Conservation (phyloP, 2,113 vertebrate genomes). For the Bungarus multicinctus region DNA sequence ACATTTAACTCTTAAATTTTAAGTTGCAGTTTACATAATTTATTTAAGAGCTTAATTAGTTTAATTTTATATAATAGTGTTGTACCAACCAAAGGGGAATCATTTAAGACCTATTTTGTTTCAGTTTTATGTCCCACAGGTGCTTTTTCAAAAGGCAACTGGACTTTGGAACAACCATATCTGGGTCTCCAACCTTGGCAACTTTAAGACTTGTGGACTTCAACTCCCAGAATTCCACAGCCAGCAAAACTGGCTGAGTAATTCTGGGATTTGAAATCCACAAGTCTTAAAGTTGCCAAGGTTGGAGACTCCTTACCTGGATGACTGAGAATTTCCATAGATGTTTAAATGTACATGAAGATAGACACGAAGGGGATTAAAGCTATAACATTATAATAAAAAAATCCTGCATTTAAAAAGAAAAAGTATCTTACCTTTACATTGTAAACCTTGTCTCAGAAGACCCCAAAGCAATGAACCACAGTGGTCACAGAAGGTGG, state of each 20-base stretch:
- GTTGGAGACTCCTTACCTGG: too few relatives aligned
- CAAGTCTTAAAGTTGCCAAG: too few relatives aligned
- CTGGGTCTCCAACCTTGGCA: not conserved
- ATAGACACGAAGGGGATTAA: not conserved
- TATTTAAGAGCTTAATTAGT: not conserved
- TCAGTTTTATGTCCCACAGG: not conserved
- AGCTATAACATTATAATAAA: not conserved
- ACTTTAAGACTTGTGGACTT: too few relatives aligned
- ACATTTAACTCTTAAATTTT: not conserved
- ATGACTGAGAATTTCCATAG: not conserved
- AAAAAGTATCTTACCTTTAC: conserved; percentile 84
- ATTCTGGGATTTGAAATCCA: too few relatives aligned
- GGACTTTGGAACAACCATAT: not conserved
- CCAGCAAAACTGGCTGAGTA: too few relatives aligned
- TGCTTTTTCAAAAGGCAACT: not conserved
- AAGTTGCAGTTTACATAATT: not conserved
- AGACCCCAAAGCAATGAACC: conserved; percentile 98
- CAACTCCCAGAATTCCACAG: too few relatives aligned
- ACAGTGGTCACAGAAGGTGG: conserved; percentile 98
- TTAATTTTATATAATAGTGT: not conserved
- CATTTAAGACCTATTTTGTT: not conserved
- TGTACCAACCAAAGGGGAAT: not conserved
- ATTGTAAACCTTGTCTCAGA: conserved; percentile 95
- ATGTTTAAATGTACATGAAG: not conserved
- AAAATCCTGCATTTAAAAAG: not conserved